phyloP scores from a whole-genome alignment of 2,888 invertebrate species.

The Andricus quercusramuli region DNA sequence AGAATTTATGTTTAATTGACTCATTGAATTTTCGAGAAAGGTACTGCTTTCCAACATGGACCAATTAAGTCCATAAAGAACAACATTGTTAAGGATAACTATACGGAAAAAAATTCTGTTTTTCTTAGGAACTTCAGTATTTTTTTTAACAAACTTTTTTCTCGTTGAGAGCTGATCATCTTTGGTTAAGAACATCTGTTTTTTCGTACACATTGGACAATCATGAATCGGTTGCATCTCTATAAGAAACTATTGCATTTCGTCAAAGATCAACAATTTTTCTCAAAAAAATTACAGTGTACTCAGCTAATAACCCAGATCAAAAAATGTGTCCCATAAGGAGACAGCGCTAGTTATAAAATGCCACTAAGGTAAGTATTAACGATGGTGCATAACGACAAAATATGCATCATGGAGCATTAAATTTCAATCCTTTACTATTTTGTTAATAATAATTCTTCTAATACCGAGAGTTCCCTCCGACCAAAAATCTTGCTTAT shows the following conservation, averaged over 20 bases:
- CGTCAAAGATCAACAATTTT: neutral
- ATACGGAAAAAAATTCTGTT: too few relatives aligned
- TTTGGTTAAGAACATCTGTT: too few relatives aligned
- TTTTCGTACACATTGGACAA: too few relatives aligned
- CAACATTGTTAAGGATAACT: too few relatives aligned
- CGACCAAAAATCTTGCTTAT: neutral
- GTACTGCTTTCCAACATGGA: too few relatives aligned
- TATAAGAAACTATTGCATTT: neutral
- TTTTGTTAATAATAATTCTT: neutral
- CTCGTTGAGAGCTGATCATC: too few relatives aligned
- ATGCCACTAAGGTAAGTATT: neutral
- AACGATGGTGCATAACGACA: neutral
- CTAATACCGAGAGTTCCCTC: neutral
- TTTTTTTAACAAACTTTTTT: too few relatives aligned
- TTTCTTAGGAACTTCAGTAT: too few relatives aligned
- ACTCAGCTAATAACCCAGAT: neutral
- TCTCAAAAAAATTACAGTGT: neutral
- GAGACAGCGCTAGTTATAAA: neutral
- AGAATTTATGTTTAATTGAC: too few relatives aligned
- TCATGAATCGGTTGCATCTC: too few relatives aligned
- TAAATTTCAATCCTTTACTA: neutral
- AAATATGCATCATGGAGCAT: neutral
- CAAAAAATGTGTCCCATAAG: neutral
- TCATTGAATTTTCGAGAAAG: too few relatives aligned
- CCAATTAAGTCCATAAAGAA: too few relatives aligned